A percentile compares a stretch with the other conserved stretches of the same genome.
Conservation (phyloP, 2,113 vertebrate species). For the Ursus arctos region DNA sequence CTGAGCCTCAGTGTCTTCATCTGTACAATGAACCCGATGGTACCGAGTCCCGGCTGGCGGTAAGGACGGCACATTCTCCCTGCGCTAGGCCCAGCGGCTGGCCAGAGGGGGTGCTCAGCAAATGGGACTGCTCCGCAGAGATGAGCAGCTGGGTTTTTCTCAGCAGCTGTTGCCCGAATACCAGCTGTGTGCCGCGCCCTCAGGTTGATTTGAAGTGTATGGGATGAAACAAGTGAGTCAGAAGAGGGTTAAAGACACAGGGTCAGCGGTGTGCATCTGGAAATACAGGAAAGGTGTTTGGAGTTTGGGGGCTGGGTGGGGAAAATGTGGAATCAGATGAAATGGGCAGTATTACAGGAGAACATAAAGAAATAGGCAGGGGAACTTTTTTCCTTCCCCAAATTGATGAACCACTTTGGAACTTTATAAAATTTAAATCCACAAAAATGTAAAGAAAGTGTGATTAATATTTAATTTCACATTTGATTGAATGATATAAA, state of each 20-base stretch:
- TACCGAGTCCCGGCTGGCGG: background rate
- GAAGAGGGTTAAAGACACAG: background rate
- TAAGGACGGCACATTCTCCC: background rate
- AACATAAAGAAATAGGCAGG: background rate
- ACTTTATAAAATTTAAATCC: constrained; percentile 42
- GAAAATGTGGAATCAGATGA: background rate
- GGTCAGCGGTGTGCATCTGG: too few species aligned
- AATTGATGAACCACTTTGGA: background rate
- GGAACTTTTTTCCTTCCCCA: background rate
- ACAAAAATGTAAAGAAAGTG: constrained; percentile 41
- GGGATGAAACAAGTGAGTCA: background rate
- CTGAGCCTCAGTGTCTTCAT: background rate
- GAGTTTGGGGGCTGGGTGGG: too few species aligned
- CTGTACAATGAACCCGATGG: background rate
- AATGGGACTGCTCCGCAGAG: background rate
- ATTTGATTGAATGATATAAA: constrained; percentile 53
- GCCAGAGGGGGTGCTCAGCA: background rate
- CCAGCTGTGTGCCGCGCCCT: background rate
- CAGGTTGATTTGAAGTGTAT: background rate
- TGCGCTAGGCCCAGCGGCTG: background rate
- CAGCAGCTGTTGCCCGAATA: background rate
- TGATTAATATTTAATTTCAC: constrained; percentile 63
- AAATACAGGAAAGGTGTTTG: background rate
- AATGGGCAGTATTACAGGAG: background rate
- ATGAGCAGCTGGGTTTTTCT: background rate